phyloP scores from a whole-genome alignment of 2,888 invertebrate species.

The Drosophila affinis region DNA sequence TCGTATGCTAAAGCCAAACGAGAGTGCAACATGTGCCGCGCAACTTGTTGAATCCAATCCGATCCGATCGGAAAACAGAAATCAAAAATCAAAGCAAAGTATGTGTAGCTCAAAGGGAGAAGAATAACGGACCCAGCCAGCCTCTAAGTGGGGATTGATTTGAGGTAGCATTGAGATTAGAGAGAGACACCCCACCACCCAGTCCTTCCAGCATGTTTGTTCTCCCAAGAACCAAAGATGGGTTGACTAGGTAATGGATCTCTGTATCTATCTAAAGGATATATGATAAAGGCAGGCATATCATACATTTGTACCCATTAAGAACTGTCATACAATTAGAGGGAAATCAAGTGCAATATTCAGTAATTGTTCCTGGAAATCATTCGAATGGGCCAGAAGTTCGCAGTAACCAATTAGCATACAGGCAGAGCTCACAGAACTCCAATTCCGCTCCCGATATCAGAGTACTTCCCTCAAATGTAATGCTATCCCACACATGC shows the following conservation, averaged over 20 bases:
- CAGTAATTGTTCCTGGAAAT: constrained; percentile 14
- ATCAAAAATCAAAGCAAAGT: neutral
- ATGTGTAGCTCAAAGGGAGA: neutral
- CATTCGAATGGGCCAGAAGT: constrained; percentile 22
- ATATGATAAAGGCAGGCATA: no score
- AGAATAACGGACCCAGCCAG: no score
- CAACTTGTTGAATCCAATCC: constrained; percentile 17
- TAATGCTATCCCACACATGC: constrained; percentile 48
- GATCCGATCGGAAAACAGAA: neutral
- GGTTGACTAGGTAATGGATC: neutral
- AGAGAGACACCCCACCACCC: no score
- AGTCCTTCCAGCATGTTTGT: no score
- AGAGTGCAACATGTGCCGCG: constrained; percentile 51
- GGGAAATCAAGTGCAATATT: constrained; percentile 17
- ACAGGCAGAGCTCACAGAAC: constrained; percentile 5
- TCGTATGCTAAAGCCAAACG: constrained; percentile 32
- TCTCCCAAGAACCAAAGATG: no score
- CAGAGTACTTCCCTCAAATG: constrained; percentile 62
- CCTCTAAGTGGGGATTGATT: no score
- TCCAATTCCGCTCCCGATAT: constrained; percentile 2
- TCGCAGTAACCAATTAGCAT: constrained; percentile 44
- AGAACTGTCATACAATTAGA: neutral
- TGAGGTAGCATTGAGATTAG: no score
- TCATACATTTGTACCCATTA: no score
- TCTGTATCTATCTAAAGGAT: no score